Percentiles rank a stretch among this genome's conserved stretches.
phyloP scores from a whole-genome alignment of 2,113 vertebrate genomes.

The Chascanopsetta lugubris region DNA sequence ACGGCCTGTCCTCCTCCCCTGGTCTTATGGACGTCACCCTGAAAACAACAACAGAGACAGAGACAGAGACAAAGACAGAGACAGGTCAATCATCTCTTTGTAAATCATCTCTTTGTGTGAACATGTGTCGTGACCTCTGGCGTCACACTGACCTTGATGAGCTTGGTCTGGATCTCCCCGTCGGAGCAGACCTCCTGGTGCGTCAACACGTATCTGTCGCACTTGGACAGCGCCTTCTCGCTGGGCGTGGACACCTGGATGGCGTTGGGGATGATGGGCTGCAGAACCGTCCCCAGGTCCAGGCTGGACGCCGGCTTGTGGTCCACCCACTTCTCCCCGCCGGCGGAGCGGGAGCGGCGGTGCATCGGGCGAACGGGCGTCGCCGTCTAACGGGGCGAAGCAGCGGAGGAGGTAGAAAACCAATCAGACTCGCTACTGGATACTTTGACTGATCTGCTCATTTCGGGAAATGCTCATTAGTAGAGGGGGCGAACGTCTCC shows the following conservation, averaged over 20 bases:
- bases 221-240: slow-evolving; percentile 91
- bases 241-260: slow-evolving; percentile 89
- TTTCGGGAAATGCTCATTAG: no score
- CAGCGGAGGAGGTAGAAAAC: not conserved
- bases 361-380: slow-evolving; percentile 83
- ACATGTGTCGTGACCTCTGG: not conserved
- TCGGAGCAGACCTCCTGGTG: slow-evolving; percentile 97
- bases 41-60: slow-evolving; percentile 12
- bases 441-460: no score
- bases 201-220: slow-evolving; percentile 95
- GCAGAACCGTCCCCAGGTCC: slow-evolving; percentile 91
- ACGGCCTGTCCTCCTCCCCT: slow-evolving; percentile 93
- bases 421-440: not conserved
- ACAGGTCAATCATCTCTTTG: no score
- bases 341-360: slow-evolving; percentile 89
- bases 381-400: slow-evolving; percentile 69
- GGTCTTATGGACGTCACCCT: slow-evolving; percentile 96
- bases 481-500: not conserved
- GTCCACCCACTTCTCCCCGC: slow-evolving; percentile 93
- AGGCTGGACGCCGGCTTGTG: slow-evolving; percentile 89
- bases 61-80: no score
- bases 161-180: slow-evolving; percentile 93
- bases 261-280: slow-evolving; percentile 89
- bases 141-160: slow-evolving; percentile 87
- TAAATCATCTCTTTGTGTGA: no score